phyloP scores from a whole-genome alignment of 2,797 vertebrate species.

The Cyclopterus lumpus region DNA sequence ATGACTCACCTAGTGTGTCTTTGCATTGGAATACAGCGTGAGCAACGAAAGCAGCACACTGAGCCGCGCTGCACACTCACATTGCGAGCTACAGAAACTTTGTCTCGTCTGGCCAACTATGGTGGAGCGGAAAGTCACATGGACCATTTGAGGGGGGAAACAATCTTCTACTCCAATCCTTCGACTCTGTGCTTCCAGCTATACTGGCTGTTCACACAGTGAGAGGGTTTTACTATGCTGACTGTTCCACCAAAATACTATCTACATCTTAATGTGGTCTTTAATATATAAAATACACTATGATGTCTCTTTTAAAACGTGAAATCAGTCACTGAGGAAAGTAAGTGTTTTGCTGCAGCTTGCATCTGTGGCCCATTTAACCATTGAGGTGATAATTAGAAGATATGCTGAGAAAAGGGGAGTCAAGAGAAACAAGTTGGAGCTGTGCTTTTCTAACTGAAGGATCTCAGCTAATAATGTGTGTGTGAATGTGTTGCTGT shows the following conservation, averaged over 20 bases:
- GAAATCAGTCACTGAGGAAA: not conserved
- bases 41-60: slow-evolving; percentile 62
- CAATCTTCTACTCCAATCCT: slow-evolving; percentile 62
- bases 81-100: slow-evolving; percentile 69
- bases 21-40: slow-evolving; percentile 84
- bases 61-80: slow-evolving; percentile 79
- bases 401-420: not conserved
- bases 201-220: slow-evolving; percentile 40
- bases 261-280: not conserved
- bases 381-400: not conserved
- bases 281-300: not conserved
- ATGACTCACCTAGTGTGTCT: slow-evolving; percentile 82
- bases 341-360: not conserved
- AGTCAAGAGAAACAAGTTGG: not conserved
- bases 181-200: slow-evolving; percentile 73
- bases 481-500: not conserved
- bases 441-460: not conserved
- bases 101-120: slow-evolving; percentile 74
- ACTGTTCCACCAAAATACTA: not conserved
- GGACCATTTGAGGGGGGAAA: slow-evolving; percentile 71
- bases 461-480: not conserved
- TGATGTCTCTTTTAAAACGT: not conserved
- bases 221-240: slow-evolving; percentile 9
- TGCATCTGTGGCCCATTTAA: slow-evolving; percentile 2
- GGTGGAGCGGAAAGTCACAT: slow-evolving; percentile 83